These are phyloP conservation scores for Macrosteles quadrilineatus DNA, from an alignment of 1,140 invertebrate species.

Conservation along the genomic window DNA sequence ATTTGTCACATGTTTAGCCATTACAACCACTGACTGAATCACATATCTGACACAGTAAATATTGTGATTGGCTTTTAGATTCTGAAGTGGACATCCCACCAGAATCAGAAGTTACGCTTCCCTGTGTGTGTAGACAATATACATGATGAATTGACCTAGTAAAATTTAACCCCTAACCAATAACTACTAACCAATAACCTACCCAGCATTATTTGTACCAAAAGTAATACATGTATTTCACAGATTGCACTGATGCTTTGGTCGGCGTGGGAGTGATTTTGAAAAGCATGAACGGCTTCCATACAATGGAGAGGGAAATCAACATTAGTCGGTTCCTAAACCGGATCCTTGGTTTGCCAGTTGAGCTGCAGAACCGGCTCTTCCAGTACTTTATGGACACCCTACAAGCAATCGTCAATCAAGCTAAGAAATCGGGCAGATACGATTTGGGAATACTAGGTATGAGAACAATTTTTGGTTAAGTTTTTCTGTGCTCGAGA, in stretches of 20 bases:
- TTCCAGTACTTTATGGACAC: constrained; percentile 99
- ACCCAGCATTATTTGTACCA: no score
- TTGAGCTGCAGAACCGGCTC: constrained; percentile 93
- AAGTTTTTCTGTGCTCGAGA: no score
- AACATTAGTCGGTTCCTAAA: constrained; percentile 99
- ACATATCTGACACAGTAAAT: no score
- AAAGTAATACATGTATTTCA: constrained; percentile 28
- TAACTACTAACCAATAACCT: no score
- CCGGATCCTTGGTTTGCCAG: constrained; percentile 96
- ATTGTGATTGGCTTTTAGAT: no score
- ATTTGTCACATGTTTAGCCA: no score
- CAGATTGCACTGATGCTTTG: constrained; percentile 84
- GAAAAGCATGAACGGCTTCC: constrained; percentile 75
- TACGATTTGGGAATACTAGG: constrained; percentile 89
- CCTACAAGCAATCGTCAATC: constrained; percentile 78
- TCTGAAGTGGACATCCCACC: no score
- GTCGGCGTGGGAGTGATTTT: constrained; percentile 91
- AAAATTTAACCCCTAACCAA: no score
- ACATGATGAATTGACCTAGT: no score
- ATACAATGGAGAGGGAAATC: constrained; percentile 91
- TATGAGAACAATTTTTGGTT: constrained; percentile 41
- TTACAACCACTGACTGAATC: no score
- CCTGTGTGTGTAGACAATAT: no score
- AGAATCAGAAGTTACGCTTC: no score
- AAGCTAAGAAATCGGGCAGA: constrained; percentile 72